Evolutionary conservation across 2,888 invertebrate species (phyloP).

Genomic region (Euphydryas editha): DNA sequence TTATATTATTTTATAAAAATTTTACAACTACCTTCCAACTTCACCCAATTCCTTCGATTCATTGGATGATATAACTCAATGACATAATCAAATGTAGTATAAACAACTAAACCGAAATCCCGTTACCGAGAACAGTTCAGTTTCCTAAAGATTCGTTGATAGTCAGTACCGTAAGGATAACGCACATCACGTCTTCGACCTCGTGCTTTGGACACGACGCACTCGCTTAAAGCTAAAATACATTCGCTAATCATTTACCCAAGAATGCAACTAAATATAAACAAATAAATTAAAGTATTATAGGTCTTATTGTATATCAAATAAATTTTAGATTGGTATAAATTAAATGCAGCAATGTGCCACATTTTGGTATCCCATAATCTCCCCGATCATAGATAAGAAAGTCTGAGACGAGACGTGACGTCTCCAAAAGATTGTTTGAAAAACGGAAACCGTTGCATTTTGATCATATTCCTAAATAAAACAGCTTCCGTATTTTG

Average conservation of each 20-base stretch:
- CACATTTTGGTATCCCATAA: constrained; percentile 8
- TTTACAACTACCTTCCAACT: neutral
- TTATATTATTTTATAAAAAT: neutral
- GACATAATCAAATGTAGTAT: neutral
- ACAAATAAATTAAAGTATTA: neutral
- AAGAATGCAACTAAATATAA: neutral
- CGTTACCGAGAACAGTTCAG: constrained; percentile 10
- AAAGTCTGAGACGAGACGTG: constrained; percentile 35
- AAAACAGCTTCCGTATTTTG: constrained; percentile 41
- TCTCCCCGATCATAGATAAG: constrained; percentile 37
- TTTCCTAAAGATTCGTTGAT: constrained; percentile 26
- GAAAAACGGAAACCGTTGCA: constrained; percentile 36
- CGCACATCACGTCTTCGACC: constrained; percentile 26
- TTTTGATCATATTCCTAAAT: constrained; percentile 38
- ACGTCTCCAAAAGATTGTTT: constrained; percentile 23
- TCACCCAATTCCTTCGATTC: neutral
- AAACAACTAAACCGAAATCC: constrained; percentile 5
- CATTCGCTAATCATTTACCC: constrained; percentile 8
- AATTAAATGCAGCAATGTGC: neutral
- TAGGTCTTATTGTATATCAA: neutral
- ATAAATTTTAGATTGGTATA: neutral
- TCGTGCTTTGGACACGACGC: constrained; percentile 18
- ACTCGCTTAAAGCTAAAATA: constrained; percentile 17
- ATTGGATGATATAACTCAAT: constrained; percentile 4
- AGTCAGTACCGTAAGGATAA: constrained; percentile 28